Percentiles rank a stretch among this genome's conserved stretches.
Conservation (phyloP, 2,888 invertebrate species). For the Sinohyriopsis cumingii region DNA sequence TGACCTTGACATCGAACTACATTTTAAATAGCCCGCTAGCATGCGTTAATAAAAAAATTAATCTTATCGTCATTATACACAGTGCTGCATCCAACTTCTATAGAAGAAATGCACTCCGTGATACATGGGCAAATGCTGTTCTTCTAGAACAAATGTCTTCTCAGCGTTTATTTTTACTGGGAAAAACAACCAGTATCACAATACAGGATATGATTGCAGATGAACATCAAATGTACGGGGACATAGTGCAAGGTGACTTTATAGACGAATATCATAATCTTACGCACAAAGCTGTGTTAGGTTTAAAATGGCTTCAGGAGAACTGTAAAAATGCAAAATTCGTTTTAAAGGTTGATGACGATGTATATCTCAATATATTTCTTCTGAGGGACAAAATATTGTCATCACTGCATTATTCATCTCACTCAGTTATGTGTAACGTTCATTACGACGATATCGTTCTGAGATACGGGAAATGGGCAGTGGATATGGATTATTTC, state of each 20-base stretch:
- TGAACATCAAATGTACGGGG: not conserved
- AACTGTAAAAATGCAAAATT: slow-evolving; percentile 4
- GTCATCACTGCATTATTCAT: not conserved
- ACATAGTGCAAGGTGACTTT: slow-evolving; percentile 11
- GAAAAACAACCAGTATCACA: no score
- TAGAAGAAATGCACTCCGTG: no score
- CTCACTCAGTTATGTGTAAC: not conserved
- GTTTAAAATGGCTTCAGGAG: slow-evolving; percentile 7
- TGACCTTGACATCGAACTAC: no score
- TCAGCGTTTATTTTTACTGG: no score
- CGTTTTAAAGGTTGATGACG: slow-evolving; percentile 11
- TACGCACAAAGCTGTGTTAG: slow-evolving; percentile 6
- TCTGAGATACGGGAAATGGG: not conserved
- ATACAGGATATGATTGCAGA: not conserved
- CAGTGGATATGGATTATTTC: not conserved
- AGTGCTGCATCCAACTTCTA: no score
- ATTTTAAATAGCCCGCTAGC: no score
- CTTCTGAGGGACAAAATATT: not conserved
- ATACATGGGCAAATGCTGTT: no score
- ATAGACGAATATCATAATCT: slow-evolving; percentile 7
- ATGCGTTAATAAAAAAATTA: no score
- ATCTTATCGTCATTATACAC: no score
- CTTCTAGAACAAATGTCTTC: no score
- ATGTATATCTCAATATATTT: slow-evolving; percentile 9
- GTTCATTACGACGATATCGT: not conserved